Conservation (phyloP, 2,888 invertebrate species). For the Peribatodes rhomboidaria region DNA sequence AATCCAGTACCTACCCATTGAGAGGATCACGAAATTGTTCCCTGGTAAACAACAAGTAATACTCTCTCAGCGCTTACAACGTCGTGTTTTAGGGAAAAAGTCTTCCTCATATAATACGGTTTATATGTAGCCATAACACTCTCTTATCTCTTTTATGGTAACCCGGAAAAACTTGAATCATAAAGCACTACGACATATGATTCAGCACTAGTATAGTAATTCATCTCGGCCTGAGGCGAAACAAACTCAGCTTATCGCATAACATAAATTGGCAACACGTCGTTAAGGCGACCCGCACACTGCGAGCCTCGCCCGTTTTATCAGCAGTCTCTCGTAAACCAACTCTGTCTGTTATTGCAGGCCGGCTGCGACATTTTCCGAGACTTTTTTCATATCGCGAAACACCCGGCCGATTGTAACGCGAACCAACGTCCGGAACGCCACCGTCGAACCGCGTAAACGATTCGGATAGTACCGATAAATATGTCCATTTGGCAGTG, state of each 20-base stretch:
- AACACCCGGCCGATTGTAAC: slow-evolving; percentile 64
- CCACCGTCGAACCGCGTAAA: slow-evolving; percentile 71
- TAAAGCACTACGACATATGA: slow-evolving; percentile 64
- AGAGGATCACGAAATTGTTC: slow-evolving; percentile 9
- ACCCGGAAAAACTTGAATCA: slow-evolving; percentile 49
- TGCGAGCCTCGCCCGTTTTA: slow-evolving; percentile 73
- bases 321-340: slow-evolving; percentile 83
- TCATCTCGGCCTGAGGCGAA: slow-evolving; percentile 75
- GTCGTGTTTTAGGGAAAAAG: slow-evolving; percentile 8
- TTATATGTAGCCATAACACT: slow-evolving; percentile 45
- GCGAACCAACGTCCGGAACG: slow-evolving; percentile 62
- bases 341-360: slow-evolving; percentile 79
- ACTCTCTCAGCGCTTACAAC: slow-evolving; percentile 9
- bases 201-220: slow-evolving; percentile 67
- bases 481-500: slow-evolving; percentile 82
- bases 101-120: slow-evolving; percentile 6
- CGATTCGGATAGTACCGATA: slow-evolving; percentile 75
- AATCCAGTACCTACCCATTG: slow-evolving; percentile 15
- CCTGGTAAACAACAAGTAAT: slow-evolving; percentile 21
- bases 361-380: slow-evolving; percentile 72
- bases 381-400: slow-evolving; percentile 81
- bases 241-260: slow-evolving; percentile 84
- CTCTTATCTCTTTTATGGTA: slow-evolving; percentile 52
- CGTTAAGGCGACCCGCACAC: slow-evolving; percentile 82
- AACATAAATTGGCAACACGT: slow-evolving; percentile 85